Percentiles rank a stretch among this genome's conserved stretches.
phyloP scores from a whole-genome alignment of 2,113 vertebrate genomes.

The Rhabdomys dilectus region DNA sequence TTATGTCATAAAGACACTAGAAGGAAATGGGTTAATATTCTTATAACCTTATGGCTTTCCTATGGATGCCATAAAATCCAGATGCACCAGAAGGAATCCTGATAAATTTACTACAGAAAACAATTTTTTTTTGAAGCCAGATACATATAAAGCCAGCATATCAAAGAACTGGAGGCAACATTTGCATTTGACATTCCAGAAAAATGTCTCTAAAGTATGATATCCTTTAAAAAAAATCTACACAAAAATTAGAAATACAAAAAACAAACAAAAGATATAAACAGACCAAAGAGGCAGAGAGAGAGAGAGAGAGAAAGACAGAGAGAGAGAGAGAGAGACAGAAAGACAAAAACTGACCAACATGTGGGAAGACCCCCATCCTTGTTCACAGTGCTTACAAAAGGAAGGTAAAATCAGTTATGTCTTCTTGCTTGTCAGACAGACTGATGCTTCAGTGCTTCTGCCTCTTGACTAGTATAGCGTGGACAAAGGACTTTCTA shows the following conservation, averaged over 20 bases:
- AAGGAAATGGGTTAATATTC: conserved; percentile 47
- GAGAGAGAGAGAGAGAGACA: not conserved
- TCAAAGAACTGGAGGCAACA: not conserved
- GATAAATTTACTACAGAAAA: conserved; percentile 42
- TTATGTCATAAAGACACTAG: not conserved
- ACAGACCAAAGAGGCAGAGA: not conserved
- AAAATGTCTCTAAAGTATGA: conserved; percentile 29
- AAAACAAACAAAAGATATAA: conserved; percentile 49
- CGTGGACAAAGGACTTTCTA: not conserved
- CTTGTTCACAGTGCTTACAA: not conserved
- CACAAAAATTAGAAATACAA: conserved; percentile 45
- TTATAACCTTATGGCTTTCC: conserved; percentile 43
- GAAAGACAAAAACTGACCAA: conserved; percentile 16
- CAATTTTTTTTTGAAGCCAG: conserved; percentile 44
- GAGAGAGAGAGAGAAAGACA: not conserved
- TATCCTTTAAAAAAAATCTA: conserved; percentile 44
- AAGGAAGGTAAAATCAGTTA: not conserved
- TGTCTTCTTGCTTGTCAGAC: not conserved
- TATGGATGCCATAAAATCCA: conserved; percentile 19
- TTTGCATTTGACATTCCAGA: conserved; percentile 24
- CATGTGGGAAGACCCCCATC: not conserved
- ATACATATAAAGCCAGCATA: not conserved
- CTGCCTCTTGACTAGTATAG: not conserved
- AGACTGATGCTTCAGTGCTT: not conserved
- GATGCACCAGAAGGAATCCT: conserved; percentile 32